phyloP scores from a whole-genome alignment of 2,888 invertebrate genomes.

The Oscheius sp. region DNA sequence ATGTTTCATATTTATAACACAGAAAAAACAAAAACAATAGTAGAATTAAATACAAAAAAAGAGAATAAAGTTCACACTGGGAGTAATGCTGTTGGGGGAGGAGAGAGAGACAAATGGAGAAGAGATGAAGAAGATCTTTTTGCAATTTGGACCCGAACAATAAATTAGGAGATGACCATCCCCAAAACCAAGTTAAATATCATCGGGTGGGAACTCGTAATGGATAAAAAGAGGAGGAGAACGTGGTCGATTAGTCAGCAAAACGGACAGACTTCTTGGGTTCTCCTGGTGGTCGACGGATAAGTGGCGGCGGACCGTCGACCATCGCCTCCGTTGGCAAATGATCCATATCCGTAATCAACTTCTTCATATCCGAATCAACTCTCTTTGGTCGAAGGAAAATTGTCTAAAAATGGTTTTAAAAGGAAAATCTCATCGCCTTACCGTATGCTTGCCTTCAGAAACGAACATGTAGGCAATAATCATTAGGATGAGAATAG shows the following conservation, averaged over 20 bases:
- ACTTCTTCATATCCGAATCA: conserved; percentile 52
- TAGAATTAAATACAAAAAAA: conserved; percentile 14
- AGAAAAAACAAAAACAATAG: neutral
- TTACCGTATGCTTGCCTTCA: conserved; percentile 46
- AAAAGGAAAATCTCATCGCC: neutral
- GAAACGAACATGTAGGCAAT: conserved; percentile 69
- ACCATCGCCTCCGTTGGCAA: conserved; percentile 35
- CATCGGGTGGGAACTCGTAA: conserved; percentile 22
- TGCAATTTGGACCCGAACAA: conserved; percentile 25
- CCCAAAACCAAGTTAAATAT: conserved; percentile 7
- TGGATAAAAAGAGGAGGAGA: neutral
- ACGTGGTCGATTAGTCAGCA: conserved; percentile 10
- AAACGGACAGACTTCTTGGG: conserved; percentile 42
- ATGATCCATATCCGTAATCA: conserved; percentile 46
- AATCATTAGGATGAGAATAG: conserved; percentile 60
- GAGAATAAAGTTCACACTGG: conserved; percentile 14
- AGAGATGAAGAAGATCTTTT: conserved; percentile 29
- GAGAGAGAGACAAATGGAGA: neutral
- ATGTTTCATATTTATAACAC: neutral
- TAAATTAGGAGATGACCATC: neutral
- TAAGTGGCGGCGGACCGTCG: neutral
- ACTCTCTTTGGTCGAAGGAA: conserved; percentile 24
- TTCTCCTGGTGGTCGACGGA: neutral
- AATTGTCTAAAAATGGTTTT: conserved; percentile 8
- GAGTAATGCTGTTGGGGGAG: conserved; percentile 1